Evolutionary conservation across 2,113 vertebrate species (phyloP).

Genomic region (Pitta sordida): DNA sequence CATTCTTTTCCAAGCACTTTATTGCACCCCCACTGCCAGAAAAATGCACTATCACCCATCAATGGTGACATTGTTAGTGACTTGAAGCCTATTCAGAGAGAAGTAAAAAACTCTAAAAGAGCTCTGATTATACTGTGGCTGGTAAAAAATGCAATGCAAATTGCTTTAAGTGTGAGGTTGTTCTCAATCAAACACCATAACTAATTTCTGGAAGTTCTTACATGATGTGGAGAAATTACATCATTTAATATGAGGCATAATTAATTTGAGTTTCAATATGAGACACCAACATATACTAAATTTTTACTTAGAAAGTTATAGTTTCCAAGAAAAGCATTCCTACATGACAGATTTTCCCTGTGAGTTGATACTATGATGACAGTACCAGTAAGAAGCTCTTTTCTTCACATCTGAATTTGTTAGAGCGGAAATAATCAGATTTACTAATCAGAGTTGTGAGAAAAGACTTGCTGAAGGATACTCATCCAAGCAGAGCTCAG

Average conservation of each 20-base stretch:
- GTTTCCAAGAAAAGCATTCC: not conserved
- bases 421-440: not conserved
- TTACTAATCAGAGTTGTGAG: not conserved
- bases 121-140: not conserved
- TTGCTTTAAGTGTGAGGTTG: not conserved
- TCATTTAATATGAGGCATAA: not conserved
- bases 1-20: not conserved
- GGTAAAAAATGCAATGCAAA: not conserved
- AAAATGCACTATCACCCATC: not conserved
- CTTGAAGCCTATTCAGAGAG: not conserved
- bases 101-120: not conserved
- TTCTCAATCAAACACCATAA: not conserved
- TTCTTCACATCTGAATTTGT: not conserved
- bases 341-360: not conserved
- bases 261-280: not conserved
- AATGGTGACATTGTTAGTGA: not conserved
- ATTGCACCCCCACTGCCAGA: not conserved
- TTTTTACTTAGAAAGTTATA: not conserved
- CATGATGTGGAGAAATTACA: not conserved
- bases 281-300: not conserved
- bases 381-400: not conserved
- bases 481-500: not conserved
- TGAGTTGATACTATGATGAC: not conserved
- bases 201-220: not conserved
- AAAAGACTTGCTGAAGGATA: not conserved